Conservation (phyloP, 2,113 vertebrate genomes). For the Prunella himalayana region DNA sequence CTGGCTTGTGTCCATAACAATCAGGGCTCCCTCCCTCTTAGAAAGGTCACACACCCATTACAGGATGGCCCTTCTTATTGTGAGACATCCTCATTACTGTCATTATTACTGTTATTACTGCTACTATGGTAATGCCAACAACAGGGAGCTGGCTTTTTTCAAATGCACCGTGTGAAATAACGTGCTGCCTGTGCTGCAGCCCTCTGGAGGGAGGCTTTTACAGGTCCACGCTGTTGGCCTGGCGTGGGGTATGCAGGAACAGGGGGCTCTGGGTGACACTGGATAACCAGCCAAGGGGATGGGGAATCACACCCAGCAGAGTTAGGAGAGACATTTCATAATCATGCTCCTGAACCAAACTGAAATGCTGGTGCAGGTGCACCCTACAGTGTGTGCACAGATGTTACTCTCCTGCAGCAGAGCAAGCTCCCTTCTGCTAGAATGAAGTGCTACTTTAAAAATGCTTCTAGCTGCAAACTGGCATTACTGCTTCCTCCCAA, state of each 20-base stretch:
- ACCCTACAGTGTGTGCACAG: background rate
- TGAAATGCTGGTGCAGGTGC: background rate
- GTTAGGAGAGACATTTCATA: background rate
- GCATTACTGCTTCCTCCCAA: background rate
- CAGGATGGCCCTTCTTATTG: background rate
- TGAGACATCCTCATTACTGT: background rate
- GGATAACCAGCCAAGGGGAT: background rate
- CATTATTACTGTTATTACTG: background rate
- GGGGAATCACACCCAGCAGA: background rate
- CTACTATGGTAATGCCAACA: background rate
- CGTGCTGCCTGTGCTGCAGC: fast-evolving
- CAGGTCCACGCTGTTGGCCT: background rate
- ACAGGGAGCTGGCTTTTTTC: background rate
- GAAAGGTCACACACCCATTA: background rate
- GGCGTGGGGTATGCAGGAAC: fast-evolving
- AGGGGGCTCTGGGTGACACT: background rate
- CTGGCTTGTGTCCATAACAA: background rate
- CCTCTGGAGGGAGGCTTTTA: fast-evolving
- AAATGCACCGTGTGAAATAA: background rate
- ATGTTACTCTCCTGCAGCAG: background rate
- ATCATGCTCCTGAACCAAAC: background rate
- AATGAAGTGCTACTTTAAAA: background rate
- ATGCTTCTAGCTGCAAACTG: background rate
- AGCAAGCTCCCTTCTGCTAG: background rate
- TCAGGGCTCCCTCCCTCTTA: background rate